phyloP scores from a whole-genome alignment of 2,888 invertebrate genomes.

The Sycophila texana region DNA sequence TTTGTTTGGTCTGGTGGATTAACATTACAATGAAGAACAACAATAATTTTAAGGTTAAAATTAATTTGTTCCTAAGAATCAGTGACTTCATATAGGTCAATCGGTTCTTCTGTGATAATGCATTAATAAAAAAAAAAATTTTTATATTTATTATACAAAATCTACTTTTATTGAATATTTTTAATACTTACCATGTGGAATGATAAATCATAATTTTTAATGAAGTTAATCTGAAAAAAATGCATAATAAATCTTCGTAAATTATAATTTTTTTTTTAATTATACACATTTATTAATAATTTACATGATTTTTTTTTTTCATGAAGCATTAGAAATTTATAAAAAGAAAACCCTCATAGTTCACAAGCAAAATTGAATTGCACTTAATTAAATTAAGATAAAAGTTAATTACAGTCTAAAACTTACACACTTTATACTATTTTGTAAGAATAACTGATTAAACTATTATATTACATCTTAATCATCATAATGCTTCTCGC shows the following conservation, averaged over 20 bases:
- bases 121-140: conserved; percentile 62
- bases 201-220: too few species aligned
- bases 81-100: conserved; percentile 33
- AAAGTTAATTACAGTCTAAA: not conserved
- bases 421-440: not conserved
- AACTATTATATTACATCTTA: conserved; percentile 50
- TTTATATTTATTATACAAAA: conserved; percentile 55
- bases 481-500: conserved; percentile 53
- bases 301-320: too few species aligned
- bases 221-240: too few species aligned
- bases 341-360: too few species aligned
- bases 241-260: too few species aligned
- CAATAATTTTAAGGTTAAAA: conserved; percentile 51
- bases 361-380: not conserved
- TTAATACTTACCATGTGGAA: not conserved
- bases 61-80: conserved; percentile 54
- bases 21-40: conserved; percentile 33
- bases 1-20: conserved; percentile 27
- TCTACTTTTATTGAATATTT: conserved; percentile 18
- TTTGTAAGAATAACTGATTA: conserved; percentile 9
- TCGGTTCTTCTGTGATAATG: conserved; percentile 65
- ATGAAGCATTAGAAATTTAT: too few species aligned
- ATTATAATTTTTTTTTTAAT: too few species aligned
- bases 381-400: not conserved
- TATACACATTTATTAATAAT: too few species aligned